Evolutionary conservation across 2,888 invertebrate genomes (phyloP).

Genomic region (Cyclophora punctaria): DNA sequence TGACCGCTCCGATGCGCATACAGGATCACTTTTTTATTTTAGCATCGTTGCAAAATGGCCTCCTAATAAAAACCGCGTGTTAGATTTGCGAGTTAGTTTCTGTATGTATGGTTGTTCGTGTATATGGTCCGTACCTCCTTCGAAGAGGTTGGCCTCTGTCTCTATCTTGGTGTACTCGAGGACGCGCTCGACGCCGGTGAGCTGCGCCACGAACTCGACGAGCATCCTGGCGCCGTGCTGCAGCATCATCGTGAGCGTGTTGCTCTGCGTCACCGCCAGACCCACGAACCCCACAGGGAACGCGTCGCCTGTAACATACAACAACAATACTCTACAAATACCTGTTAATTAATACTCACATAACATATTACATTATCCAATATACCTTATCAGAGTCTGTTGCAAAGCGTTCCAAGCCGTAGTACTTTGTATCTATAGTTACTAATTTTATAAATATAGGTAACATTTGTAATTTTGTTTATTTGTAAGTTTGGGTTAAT

Average conservation of each 20-base stretch:
- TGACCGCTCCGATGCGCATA: constrained; percentile 5
- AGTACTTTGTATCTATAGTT: too few relatives aligned
- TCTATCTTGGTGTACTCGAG: constrained; percentile 85
- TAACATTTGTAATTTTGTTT: too few relatives aligned
- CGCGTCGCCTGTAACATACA: constrained; percentile 30
- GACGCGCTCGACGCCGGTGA: constrained; percentile 89
- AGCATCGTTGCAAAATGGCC: background rate
- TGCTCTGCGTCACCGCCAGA: constrained; percentile 79
- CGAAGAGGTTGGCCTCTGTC: constrained; percentile 72
- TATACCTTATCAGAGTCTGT: too few relatives aligned
- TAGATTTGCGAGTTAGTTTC: background rate
- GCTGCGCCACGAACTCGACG: constrained; percentile 85
- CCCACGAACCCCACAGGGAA: constrained; percentile 77
- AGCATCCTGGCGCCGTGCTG: constrained; percentile 90
- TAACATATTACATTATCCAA: too few relatives aligned
- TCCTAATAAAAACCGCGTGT: too few relatives aligned
- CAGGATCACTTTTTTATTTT: constrained; percentile 6
- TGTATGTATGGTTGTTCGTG: background rate
- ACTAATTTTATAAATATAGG: too few relatives aligned
- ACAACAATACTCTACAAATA: too few relatives aligned
- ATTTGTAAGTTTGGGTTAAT: too few relatives aligned
- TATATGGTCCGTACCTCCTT: constrained; percentile 47
- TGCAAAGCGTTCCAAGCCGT: too few relatives aligned
- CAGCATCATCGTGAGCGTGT: constrained; percentile 75
- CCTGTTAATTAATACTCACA: too few relatives aligned